Base-by-base conservation (phyloP, 2,888 invertebrate genomes). In the Calephelis perditalis region DNA sequence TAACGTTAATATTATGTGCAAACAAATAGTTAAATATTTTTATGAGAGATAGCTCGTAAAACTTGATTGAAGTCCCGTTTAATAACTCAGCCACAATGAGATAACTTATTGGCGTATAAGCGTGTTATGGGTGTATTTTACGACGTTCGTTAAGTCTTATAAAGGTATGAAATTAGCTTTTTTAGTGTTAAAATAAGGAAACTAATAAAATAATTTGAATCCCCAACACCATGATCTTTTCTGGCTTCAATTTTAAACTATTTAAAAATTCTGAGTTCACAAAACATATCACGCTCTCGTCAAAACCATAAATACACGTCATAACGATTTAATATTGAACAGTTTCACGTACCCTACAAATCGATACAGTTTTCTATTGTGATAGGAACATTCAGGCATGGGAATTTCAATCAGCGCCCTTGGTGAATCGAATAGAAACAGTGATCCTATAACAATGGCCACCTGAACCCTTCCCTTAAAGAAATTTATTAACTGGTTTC, bases 11-110 rank as follows among this genome's bases (percentile, higher is more conserved):
- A 88, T 83, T 73, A 81, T 75, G 74, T 75, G 82, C 86, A 89
- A 90, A 90, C 84, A 90, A 84, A 86, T 75, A 81, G 82, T 89
- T 88, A 89, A 90, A 89, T 82, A 89, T 87, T 88, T 90, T 89
- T 89, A 89, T 82, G 86, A 66, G 78, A 75, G 77, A 82, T 79
- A 73, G 78, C 72, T 87, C 89, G 86, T 90, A 90, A 90, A 89
- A 78, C 69, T 78, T 87, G 87, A 90, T 90, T 89, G 88, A 88
- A 82, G 76, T 71, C 75, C 69, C 70, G 73, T 81, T 85, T 86
- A 80, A 82, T 83, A 75, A 70, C 70, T 67, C 52, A 40, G 49
- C 64, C 65, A 80, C 83, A 84, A 84, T 76, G 67, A 69, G 63
- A 70, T 70, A 72, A 76, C 71, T 76, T 80, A 82, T 81, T 73